Evolutionary conservation across 2,113 vertebrate genomes (phyloP).

Genomic region (Guaruba guarouba): DNA sequence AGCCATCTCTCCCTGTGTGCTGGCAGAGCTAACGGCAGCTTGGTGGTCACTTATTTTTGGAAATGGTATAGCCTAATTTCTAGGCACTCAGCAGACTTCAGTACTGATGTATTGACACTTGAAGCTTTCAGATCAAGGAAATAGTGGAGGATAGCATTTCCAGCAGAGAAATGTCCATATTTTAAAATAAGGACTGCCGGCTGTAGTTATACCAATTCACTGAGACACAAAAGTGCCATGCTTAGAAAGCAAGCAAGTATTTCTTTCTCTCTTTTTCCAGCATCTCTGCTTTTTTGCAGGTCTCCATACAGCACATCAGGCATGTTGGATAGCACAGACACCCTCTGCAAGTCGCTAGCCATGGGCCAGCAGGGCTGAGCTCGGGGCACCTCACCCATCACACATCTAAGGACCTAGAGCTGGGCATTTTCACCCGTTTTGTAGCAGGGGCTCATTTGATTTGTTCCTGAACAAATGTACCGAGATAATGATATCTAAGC

Average conservation of each 20-base stretch:
- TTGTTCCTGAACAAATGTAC: neutral
- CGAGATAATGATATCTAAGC: neutral
- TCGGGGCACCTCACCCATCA: no score
- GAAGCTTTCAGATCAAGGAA: neutral
- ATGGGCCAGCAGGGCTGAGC: neutral
- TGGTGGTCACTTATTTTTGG: constrained; percentile 25
- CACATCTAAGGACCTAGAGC: neutral
- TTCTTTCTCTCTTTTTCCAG: neutral
- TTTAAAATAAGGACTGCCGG: neutral
- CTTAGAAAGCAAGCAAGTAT: neutral
- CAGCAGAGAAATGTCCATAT: constrained; percentile 15
- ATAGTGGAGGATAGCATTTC: constrained; percentile 21
- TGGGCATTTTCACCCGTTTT: accelerated
- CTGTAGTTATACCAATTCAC: neutral
- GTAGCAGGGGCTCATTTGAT: neutral
- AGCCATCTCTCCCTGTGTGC: neutral
- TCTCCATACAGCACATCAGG: neutral
- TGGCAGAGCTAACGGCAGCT: neutral
- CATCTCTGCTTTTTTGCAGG: neutral
- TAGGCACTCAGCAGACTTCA: constrained; percentile 34
- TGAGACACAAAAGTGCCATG: neutral
- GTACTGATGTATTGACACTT: constrained; percentile 28
- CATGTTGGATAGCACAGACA: accelerated
- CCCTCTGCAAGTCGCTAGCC: neutral
- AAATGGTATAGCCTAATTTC: neutral